Base-by-base conservation (phyloP, 1,140 invertebrate species). In the Condylostylus longicornis region DNA sequence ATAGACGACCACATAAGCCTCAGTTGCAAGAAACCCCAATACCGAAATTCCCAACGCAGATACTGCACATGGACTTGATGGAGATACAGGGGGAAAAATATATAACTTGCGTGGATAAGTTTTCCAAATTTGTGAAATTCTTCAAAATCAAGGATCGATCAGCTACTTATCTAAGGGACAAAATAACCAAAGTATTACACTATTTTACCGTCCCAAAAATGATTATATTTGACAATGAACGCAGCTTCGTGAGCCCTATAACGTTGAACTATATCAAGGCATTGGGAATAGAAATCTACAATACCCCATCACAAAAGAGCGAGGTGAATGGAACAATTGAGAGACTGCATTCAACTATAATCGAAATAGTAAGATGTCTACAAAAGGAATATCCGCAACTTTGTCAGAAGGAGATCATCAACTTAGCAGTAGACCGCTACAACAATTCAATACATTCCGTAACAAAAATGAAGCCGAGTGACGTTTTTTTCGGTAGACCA, bases 41-140 rank as follows among this genome's bases (percentile, higher is more conserved):
- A 12, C 37, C 41, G 6, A 35, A 21, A 28, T 30, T 20, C 7
- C 31, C 36, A 6, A n/a, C 12, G 8, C 18, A 42, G 33, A 42
- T 42, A 13, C 28, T 41, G 3, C 39, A 35, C 21, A 32, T 37
- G 1, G 37, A 37, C 19, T 37, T 37, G 2, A 12, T 42, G 7
- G 19, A 33, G 10, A 14, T 42, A 4, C 12, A 31, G n/a, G 15
- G 21, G 10, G 35, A 37, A 17, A 33, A 42, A 32, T 42, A 25
- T 27, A 18, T 42, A 1, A 25, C 18, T 14, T 37, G 35, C 14
- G 10, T 37, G 5, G 40, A 42, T 19, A 42, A 42, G 20, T 42
- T 37, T 33, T 38, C 36, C 4, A 42, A 38, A 35, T 38, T 42
- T 25, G 36, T n/a, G 8, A 38, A 42, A 35, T 30, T 38, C 22